Base-by-base conservation (phyloP, 1,140 invertebrate species). In the Dolichoris vasculosae region DNA sequence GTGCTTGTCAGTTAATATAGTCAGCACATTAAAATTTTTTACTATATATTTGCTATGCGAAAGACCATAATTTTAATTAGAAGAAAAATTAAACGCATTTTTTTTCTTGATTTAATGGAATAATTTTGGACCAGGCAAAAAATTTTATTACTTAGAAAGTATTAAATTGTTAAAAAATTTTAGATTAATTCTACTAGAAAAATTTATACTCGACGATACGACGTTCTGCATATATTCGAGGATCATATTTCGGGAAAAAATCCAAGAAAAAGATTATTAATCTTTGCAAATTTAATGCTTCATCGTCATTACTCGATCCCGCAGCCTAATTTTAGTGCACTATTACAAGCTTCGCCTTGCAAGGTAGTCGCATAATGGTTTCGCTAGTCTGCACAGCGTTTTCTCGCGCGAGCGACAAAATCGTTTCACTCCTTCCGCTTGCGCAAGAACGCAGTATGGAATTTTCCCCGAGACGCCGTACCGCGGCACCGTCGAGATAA, bases 231-330 rank as follows among this genome's bases (percentile, higher is more conserved):
- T 26, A 26, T 4, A 6, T 26, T 59, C 55, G 23, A 26, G 55
- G 23, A 23, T 26, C 55, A 26, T 26, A 26, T 0, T 26, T 26
- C 13, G 20, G 23, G 26, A 59, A 59, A 59, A 59, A 59, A 26
- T 59, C 3, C 23, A 26, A 59, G 2, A 59, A 59, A 26, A 59
- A 59, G 55, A 87, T 89, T 90, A 89, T 90, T 90, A 90, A 89
- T 89, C 88, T 88, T 75, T 90, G 89, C 87, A 90, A 90, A 89
- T 90, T 91, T 90, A 88, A 91, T 89, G 89, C 86, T 83, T 71
- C 48, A 26, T 15, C 51, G 35, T 63, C 48, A 17, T 51, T 51
- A 23, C 59, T 6, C 9, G 35, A 11, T 82, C 80, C 83, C 87
- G 88, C 87, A 87, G 86, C 82, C 90, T 89, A 90, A 90, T 91